phyloP scores from a whole-genome alignment of 2,797 vertebrate species.

The Crax fasciolata region DNA sequence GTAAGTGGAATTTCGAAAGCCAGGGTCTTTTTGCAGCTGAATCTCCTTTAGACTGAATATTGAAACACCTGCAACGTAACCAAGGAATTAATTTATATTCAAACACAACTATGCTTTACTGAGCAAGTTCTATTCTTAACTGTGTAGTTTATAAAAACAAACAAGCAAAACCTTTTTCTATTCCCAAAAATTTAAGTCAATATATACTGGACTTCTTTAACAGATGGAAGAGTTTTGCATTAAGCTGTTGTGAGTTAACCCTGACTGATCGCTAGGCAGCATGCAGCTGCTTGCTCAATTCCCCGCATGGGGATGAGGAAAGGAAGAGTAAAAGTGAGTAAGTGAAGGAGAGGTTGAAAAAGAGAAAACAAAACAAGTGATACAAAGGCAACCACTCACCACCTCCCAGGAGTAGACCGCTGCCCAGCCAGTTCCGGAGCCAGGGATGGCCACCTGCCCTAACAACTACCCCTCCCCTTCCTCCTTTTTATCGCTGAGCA shows the following conservation, averaged over 20 bases:
- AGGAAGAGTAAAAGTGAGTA: not conserved
- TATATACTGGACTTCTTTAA: not conserved
- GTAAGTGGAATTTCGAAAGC: conserved; percentile 96
- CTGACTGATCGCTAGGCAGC: not conserved
- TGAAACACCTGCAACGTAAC: conserved; percentile 88
- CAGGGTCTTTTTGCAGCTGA: conserved; percentile 98
- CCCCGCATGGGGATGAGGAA: not conserved
- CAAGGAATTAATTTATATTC: conserved; percentile 39
- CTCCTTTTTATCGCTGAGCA: not conserved
- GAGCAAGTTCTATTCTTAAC: not conserved
- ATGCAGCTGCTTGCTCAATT: not conserved
- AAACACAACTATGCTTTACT: not conserved
- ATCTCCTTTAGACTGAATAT: conserved; percentile 99
- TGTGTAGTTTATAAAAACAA: not conserved
- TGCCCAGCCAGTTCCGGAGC: not conserved
- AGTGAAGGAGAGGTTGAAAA: not conserved
- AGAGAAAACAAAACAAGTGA: not conserved
- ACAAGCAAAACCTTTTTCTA: not conserved
- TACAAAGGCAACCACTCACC: not conserved
- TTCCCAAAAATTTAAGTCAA: not conserved
- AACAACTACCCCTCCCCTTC: not conserved
- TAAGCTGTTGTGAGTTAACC: not conserved
- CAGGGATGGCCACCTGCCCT: not conserved
- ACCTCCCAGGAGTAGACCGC: not conserved
- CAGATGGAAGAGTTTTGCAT: not conserved